Evolutionary conservation across 64 coral and sea anemone species (phyloP).

Genomic region (Stylophora pistillata): DNA sequence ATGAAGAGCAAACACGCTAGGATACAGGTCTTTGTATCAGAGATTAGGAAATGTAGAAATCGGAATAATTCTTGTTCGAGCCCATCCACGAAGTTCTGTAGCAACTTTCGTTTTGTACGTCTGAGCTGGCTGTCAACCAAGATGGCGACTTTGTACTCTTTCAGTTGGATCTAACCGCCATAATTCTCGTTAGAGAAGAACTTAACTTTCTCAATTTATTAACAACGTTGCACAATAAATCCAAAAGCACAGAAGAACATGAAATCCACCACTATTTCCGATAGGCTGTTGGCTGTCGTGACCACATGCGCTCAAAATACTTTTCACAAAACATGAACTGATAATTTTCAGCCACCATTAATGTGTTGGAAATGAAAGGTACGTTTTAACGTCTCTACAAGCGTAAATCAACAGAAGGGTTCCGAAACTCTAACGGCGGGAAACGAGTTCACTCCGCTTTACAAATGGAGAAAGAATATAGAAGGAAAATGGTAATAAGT

Average conservation of each 20-base stretch:
- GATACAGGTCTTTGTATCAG: conserved; percentile 38
- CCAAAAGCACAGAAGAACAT: conserved; percentile 15
- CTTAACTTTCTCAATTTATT: background rate
- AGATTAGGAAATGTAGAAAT: conserved; percentile 31
- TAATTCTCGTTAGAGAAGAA: background rate
- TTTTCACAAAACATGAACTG: conserved; percentile 35
- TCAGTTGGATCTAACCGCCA: background rate
- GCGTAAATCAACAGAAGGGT: conserved; percentile 42
- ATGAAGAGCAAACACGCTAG: conserved; percentile 52
- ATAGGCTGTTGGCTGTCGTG: conserved; percentile 45
- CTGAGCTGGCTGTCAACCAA: conserved; percentile 7
- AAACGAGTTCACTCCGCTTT: conserved; percentile 66
- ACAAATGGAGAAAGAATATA: conserved; percentile 69
- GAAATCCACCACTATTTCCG: conserved; percentile 48
- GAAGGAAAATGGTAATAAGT: conserved; percentile 74
- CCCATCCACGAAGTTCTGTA: conserved; percentile 35
- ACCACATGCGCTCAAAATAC: conserved; percentile 47
- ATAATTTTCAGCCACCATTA: conserved; percentile 32
- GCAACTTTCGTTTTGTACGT: background rate
- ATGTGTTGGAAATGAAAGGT: conserved; percentile 26
- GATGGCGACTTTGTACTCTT: conserved; percentile 26
- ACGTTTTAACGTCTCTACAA: conserved; percentile 6
- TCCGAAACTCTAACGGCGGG: conserved; percentile 80
- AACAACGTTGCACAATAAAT: conserved; percentile 18
- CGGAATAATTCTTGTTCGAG: conserved; percentile 34